Percentiles rank a stretch among this genome's conserved stretches.
phyloP scores from a whole-genome alignment of 2,888 invertebrate species.

The Panopea generosa region DNA sequence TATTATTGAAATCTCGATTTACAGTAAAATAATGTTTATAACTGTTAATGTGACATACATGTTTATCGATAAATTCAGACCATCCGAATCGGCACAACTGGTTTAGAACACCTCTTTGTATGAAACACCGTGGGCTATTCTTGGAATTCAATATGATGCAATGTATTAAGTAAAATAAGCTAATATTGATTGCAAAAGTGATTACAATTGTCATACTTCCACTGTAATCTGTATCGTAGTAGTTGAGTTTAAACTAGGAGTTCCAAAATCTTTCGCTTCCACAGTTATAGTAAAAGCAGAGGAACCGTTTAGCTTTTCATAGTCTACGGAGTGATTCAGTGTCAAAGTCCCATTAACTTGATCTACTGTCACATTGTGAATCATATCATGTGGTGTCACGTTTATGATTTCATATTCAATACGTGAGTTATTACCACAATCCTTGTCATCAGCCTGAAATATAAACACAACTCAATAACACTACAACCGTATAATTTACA shows the following conservation, averaged over 20 bases:
- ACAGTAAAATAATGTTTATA: no score
- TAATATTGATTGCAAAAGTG: no score
- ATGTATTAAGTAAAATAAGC: no score
- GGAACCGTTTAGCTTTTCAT: slow-evolving; percentile 29
- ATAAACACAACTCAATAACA: no score
- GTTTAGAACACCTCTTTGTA: no score
- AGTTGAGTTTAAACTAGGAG: slow-evolving; percentile 1
- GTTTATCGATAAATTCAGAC: no score
- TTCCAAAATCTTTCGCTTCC: slow-evolving; percentile 33
- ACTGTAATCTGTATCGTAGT: slow-evolving; percentile 30
- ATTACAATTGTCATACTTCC: slow-evolving; percentile 49
- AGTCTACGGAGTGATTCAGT: slow-evolving; percentile 23
- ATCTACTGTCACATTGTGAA: slow-evolving; percentile 17
- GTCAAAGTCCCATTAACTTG: slow-evolving; percentile 30
- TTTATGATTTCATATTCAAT: slow-evolving; percentile 20
- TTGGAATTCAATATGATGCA: no score
- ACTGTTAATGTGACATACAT: no score
- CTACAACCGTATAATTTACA: no score
- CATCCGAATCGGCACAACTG: no score
- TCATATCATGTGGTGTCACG: slow-evolving; percentile 3
- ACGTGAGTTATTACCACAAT: slow-evolving; percentile 35
- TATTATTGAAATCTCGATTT: no score
- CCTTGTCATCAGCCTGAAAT: slow-evolving; percentile 45
- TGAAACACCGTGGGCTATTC: no score
- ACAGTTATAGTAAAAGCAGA: slow-evolving; percentile 25